Evolutionary conservation across 2,797 vertebrate species (phyloP), one percentile per base, ranked within the genome.

Genomic region (Graptemys geographica): DNA sequence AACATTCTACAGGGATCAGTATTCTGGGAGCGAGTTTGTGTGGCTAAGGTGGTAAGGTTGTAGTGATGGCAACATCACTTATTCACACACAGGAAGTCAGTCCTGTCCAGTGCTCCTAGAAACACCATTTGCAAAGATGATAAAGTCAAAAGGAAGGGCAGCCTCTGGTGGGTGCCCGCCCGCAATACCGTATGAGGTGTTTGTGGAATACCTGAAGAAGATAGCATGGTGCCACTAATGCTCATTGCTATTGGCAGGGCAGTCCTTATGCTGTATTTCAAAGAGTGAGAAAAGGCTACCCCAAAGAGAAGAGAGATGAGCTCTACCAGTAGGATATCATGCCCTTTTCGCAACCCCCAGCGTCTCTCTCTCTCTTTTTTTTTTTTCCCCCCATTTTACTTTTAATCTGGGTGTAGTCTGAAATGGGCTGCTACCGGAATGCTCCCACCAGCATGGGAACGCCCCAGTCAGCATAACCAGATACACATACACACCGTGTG

Each of bases 311-410:
- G 62, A 28, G 28, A 94, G 78, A 55, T 65, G 55, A 91, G 16
- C 25, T 90, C 47, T 88, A 74, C 76, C 65, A 51, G 80, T 84
- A 81, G 47, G 78, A 85, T 93, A 95, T 94, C 80, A 65, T 84
- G 82, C 19, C 72, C 72, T 93, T 72, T 65, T 88, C 95, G 87
- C 90, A 72, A 16, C 56, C 59, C 49, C 19, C 72, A 92, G 33
- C 62, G 65, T 96, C 94, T 94, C 88, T 47, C 57, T 92, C 92
- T 55, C 55, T 49, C 52, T 78, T n/a, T 37, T 11, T n/a, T 37
- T 11, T 37, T 2, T 16, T 3, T 5, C 8, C 19, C 6, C 9
- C 8, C 19, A 37, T 72, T 41, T 25, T 72, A 23, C n/a, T 72
- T 37, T 23, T 41, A 41, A 23, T 72, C 10, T 9, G 65, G n/a